Base-by-base conservation (phyloP, 2,113 vertebrate species). In the Oreocharis arfaki region DNA sequence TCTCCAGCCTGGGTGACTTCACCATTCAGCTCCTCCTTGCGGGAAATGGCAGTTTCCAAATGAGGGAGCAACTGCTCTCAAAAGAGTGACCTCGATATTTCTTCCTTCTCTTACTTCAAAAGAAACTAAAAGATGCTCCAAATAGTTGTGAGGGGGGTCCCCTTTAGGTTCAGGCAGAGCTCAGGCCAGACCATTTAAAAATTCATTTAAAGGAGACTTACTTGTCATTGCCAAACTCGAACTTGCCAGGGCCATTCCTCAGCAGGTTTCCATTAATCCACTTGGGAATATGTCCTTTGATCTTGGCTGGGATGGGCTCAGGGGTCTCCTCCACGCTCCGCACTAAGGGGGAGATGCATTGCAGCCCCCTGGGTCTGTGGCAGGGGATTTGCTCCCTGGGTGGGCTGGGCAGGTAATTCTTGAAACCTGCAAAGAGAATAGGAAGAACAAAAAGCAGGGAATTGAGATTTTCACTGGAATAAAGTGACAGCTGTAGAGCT, bases 201-300 rank as follows among this genome's bases (percentile, higher is more conserved):
- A 75, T n/a, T 41, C n/a, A 39, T 55, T 81, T 91, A 79, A 83
- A 85, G 47, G 60, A 19, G 15, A 80, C 98, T 99, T 97, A 99
- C 99, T 97, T 98, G 59, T 99, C 98, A 65, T 98, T 96, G 37
- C 99, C 99, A 97, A 99, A 99, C 79, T 99, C 99, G 47, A 99
- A 99, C 95, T 98, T 99, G 44, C 99, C 99, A 2, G 99, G 99
- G 28, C 99, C 99, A 7, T 98, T 99, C 56, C 99, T 98, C 67
- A 99, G 98, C 5, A 99, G 92, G 49, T 78, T 98, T 41, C 99
- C 99, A 41, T 89, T 89, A 79, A 99, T 98, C 99, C 99, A 99
- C 52, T 96, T 41, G 11, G 99, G 99, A 88, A 99, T 98, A 9
- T 87, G 95, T 24, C 99, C 99, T 77, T 84, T 97, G 27, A 99